Conservation (phyloP, 2,113 vertebrate genomes). For the Macroglossus sobrinus region DNA sequence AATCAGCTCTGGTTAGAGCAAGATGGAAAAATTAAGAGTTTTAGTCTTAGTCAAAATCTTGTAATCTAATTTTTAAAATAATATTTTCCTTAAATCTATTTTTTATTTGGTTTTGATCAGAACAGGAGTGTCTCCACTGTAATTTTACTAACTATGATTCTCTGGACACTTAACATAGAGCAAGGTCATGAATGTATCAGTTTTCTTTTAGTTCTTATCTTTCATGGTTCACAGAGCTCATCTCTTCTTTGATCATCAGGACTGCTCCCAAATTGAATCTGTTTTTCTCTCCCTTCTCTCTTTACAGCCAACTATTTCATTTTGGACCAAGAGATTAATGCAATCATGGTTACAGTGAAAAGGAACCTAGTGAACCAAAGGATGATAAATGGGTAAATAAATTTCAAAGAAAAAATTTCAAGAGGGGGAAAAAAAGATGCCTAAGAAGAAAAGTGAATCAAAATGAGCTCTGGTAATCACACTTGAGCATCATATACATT, state of each 20-base stretch:
- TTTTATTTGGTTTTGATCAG: conserved; percentile 45
- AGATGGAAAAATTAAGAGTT: conserved; percentile 23
- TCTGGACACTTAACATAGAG: conserved; percentile 51
- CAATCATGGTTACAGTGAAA: conserved; percentile 74
- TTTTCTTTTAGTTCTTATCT: conserved; percentile 73
- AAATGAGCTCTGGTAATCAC: conserved; percentile 15
- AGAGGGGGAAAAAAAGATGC: neutral
- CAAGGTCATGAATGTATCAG: conserved; percentile 69
- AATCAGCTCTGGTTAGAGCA: neutral
- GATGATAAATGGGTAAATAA: conserved; percentile 72
- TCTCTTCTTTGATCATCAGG: conserved; percentile 78
- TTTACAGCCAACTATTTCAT: conserved; percentile 66
- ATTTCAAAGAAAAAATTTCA: conserved; percentile 35
- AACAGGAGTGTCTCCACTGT: neutral
- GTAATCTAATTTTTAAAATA: conserved; percentile 8
- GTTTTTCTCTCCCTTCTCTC: conserved; percentile 55
- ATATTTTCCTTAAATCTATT: neutral
- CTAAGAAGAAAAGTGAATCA: conserved; percentile 39
- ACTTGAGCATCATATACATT: neutral
- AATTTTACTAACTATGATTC: conserved; percentile 47
- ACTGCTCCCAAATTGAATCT: conserved; percentile 70
- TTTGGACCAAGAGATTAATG: conserved; percentile 76
- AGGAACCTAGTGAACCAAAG: conserved; percentile 67
- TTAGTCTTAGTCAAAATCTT: neutral
- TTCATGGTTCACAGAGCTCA: conserved; percentile 78